Evolutionary conservation across 2,888 invertebrate species (phyloP), one percentile per base, ranked within the genome.

Genomic region (Synergus gifuensis): DNA sequence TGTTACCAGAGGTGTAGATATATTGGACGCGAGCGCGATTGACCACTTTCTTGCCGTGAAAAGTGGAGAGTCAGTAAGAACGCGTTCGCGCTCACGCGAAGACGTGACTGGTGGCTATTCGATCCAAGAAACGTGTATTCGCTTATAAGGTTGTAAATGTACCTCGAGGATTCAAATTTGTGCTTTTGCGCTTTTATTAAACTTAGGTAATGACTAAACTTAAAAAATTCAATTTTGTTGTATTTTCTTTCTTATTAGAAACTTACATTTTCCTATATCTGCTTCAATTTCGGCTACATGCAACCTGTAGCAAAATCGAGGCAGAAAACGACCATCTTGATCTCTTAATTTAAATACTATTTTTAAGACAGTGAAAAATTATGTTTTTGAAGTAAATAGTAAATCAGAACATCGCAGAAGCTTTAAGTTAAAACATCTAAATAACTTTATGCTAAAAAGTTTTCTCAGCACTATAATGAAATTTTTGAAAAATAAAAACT

Each of bases 31-130:
- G 84, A 84, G 84, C 84, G 83, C 83, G 84, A 84, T 36, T 86
- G 85, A 84, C 84, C 83, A 86, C 85, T 83, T 66, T 83, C 83
- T 83, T 82, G 81, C 81, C 76, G 83, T 80, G 86, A 88, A 89
- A 88, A 87, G 87, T 86, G 87, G 86, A 83, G 86, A 86, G 87
- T 86, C 90, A 91, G 91, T 91, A 89, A 89, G 90, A 87, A 90
- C 89, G 91, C 91, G 91, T 87, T 89, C 90, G 90, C 89, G 90
- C 88, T 89, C 88, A 88, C 88, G 91, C 86, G 86, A 91, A 90
- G 89, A 90, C 88, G 89, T 82, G 69, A 79, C 76, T 78, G 49
- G 58, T 42, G 36, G 80, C 28, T 69, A 76, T 78, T 82, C 83
- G 79, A 62, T 78, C 69, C 63, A n/a, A 49, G 78, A 76, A 69